Conservation (phyloP, 2,113 vertebrate species). For the Daubentonia madagascariensis region DNA sequence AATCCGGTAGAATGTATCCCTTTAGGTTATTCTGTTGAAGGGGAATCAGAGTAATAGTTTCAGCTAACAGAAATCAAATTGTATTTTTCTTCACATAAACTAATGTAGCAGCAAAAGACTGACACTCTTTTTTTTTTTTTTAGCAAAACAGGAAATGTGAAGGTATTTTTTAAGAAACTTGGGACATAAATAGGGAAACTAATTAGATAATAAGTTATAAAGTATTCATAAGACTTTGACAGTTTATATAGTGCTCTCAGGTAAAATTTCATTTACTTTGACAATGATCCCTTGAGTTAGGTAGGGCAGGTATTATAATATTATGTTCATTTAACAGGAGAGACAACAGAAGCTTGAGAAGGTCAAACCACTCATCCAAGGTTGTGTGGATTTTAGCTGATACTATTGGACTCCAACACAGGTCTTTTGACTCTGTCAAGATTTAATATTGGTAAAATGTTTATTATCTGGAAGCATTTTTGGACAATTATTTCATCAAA, state of each 20-base stretch:
- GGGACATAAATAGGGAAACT: not conserved
- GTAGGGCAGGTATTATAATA: not conserved
- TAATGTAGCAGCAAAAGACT: not conserved
- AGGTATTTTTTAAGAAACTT: not conserved
- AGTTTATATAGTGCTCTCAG: not conserved
- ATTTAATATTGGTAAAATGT: slow-evolving; percentile 39
- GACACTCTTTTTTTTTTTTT: not conserved
- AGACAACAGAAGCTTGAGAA: not conserved
- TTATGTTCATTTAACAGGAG: not conserved
- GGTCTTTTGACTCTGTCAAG: not conserved
- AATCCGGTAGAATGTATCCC: not conserved
- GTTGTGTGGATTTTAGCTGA: not conserved
- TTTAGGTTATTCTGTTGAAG: not conserved
- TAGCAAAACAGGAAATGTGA: not conserved
- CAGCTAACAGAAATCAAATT: not conserved
- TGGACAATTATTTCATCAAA: not conserved
- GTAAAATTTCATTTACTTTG: not conserved
- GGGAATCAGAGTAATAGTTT: not conserved
- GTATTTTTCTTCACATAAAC: not conserved
- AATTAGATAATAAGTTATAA: not conserved
- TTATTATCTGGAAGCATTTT: not conserved
- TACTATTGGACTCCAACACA: not conserved
- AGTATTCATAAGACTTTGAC: not conserved
- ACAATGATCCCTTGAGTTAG: not conserved
- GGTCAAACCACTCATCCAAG: not conserved